Base-by-base conservation (phyloP, 1,140 invertebrate genomes). In the Heterodera carotae region DNA sequence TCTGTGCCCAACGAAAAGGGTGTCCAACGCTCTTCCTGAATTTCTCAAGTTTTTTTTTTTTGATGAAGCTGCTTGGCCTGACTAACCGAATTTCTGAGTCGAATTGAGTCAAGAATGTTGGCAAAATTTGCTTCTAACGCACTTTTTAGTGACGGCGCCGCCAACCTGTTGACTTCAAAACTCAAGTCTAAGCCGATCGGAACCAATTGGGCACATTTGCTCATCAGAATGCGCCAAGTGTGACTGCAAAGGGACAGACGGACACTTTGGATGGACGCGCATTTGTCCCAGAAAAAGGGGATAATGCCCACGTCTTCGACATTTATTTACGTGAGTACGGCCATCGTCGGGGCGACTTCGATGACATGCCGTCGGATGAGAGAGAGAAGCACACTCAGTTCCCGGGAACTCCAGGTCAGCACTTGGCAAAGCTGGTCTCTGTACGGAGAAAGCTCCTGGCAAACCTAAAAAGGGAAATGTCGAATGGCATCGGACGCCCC, bases 321-420 rank as follows among this genome's bases (percentile, higher is more conserved):
- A n/a, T n/a, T n/a, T n/a, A n/a, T n/a, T 53, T 22, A 53, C 48
- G 76, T 53, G 69, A 81, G 76, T 60, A 83, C 75, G 12, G 79
- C 78, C 64, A 80, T 81, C 18, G 84, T 80, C 4, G 75, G 71
- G 43, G 76, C 94, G 22, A 94, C 93, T 81, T 93, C 93, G 87
- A 99, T 96, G 27, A 97, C 92, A 88, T 97, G 94, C 91, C 95
- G 83, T 91, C 92, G 88, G 92, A 92, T 91, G 91, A 93, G 88
- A 90, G 92, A 87, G 90, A 94, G 86, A 93, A 92, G 89, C 91
- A 91, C 85, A 86, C 92, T 92, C 64, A 98, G 89, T 89, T 98
- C 94, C 7, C 77, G 66, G 15, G 78, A 88, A 73, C 79, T 81
- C 86, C 86, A 87, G 34, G 80, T 77, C 22, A 86, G 56, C 18